phyloP scores from a whole-genome alignment of 2,888 invertebrate genomes.

The Polymixis flavicincta region DNA sequence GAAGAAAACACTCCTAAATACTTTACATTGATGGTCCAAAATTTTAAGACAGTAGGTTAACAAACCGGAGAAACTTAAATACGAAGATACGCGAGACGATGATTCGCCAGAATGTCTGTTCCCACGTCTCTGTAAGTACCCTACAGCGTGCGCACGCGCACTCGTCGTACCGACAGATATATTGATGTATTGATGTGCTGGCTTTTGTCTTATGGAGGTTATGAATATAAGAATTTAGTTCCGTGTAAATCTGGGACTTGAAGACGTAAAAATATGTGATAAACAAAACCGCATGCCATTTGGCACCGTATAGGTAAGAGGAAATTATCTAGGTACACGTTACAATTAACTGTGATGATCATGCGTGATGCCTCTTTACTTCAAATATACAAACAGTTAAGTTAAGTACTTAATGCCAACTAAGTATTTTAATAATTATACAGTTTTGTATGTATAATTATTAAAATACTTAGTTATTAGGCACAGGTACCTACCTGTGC shows the following conservation, averaged over 20 bases:
- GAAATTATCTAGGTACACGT: no score
- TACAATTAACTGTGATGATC: not conserved
- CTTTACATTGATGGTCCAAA: not conserved
- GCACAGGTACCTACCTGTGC: no score
- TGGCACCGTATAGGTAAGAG: not conserved
- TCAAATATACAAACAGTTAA: no score
- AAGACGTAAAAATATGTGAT: not conserved
- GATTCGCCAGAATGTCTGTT: slow-evolving; percentile 54
- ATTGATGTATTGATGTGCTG: slow-evolving; percentile 19
- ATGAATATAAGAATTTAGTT: slow-evolving; percentile 35
- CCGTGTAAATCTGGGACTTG: slow-evolving; percentile 9
- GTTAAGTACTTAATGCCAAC: no score
- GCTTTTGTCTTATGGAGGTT: slow-evolving; percentile 34
- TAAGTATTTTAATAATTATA: no score
- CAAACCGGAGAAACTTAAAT: slow-evolving; percentile 49
- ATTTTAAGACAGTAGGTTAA: slow-evolving; percentile 35
- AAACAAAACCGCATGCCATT: not conserved
- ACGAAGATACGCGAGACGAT: slow-evolving; percentile 24
- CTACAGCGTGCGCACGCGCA: slow-evolving; percentile 21
- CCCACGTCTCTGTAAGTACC: slow-evolving; percentile 60
- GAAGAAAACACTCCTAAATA: not conserved
- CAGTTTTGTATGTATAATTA: no score
- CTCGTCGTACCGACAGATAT: slow-evolving; percentile 24
- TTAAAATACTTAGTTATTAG: no score
- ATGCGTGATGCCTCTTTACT: not conserved